Conservation (phyloP, 2,888 invertebrate species). For the Salticus scenicus region DNA sequence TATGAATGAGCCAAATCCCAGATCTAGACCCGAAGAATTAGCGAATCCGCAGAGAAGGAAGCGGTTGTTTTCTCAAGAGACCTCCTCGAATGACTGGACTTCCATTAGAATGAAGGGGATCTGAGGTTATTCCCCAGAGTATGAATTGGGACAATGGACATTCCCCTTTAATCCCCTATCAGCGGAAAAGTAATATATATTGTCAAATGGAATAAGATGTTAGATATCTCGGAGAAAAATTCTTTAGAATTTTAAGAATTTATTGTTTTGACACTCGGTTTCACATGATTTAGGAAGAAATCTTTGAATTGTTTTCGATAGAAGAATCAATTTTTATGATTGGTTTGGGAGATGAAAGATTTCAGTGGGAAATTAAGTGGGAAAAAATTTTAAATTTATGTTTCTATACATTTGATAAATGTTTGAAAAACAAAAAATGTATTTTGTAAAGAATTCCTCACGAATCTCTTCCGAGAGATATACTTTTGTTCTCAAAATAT, state of each 20-base stretch:
- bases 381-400: no score
- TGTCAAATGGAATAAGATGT: not conserved
- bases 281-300: not conserved
- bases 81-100: constrained; percentile 14
- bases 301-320: not conserved
- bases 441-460: no score
- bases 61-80: not conserved
- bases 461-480: no score
- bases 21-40: constrained; percentile 3
- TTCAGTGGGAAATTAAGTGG: no score
- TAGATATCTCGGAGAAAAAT: not conserved
- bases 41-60: not conserved
- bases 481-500: no score
- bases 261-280: not conserved
- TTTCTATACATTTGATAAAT: no score
- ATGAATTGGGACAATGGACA: not conserved
- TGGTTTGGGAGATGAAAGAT: no score
- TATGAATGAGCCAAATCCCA: constrained; percentile 9
- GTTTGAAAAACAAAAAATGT: no score
- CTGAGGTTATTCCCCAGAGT: not conserved
- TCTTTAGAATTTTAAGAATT: not conserved
- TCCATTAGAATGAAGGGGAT: constrained; percentile 12
- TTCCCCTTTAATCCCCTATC: constrained; percentile 17
- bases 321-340: not conserved
- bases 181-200: not conserved